Evolutionary conservation across 2,888 invertebrate genomes (phyloP), one percentile per base, ranked within the genome.

Genomic region (Drosophila melanosoma): DNA sequence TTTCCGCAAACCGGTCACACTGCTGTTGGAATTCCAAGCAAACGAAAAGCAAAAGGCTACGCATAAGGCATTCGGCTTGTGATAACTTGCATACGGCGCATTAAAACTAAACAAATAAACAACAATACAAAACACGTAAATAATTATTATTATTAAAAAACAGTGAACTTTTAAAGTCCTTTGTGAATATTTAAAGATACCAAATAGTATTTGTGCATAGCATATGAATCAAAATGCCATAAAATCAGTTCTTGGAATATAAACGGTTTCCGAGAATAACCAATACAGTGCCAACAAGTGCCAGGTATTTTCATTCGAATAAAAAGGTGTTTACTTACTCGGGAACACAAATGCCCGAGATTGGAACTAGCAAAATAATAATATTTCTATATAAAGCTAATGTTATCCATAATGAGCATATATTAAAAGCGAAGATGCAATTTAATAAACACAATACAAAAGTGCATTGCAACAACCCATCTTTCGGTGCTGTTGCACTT

Each of bases 231-330:
- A 83, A 85, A 82, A 85, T 88, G 88, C 77, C 83, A 80, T 87
- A 82, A 77, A 86, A 78, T 71, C 77, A 79, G 57, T 85, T 85
- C 88, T 82, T 76, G 85, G 85, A 85, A 85, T 82, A 82, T 74
- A 85, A 85, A 85, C 86, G 76, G 83, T 85, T 84, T 85, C 88
- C 45, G 61, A 85, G 85, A 85, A 85, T 78, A 86, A 87, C 88
- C 79, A 87, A 83, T 85, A 87, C 82, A 83, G 68, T 79, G 84
- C 82, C 82, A 87, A 87, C 84, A 87, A 87, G 87, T 84, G 84
- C 77, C 75, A 76, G 78, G 79, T 78, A 72, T 69, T 79, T 82
- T 81, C 74, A 67, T 53, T 64, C 60, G 63, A 73, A 73, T 64
- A 66, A 73, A 64, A 68, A 81, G 71, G 86, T 81, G 83, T 81